These are phyloP conservation scores for Patella vulgata DNA, from an alignment of 1,140 invertebrate species.

Conservation along the genomic window DNA sequence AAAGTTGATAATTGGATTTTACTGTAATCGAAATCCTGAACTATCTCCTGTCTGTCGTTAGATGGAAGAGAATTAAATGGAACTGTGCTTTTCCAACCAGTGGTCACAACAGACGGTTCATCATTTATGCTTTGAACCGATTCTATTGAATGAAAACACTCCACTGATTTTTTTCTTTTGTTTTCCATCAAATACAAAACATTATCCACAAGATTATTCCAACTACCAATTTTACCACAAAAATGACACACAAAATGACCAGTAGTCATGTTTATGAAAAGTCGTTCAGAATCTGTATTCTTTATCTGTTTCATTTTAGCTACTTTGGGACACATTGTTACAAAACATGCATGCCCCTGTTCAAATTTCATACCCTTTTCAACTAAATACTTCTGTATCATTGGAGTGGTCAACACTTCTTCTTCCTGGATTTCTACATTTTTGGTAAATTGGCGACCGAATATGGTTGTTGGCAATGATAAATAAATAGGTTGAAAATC, in stretches of 20 bases:
- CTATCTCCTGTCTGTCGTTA: not conserved
- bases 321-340: slow-evolving; percentile 71
- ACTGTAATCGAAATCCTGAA: slow-evolving; percentile 7
- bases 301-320: slow-evolving; percentile 31
- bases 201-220: slow-evolving; percentile 21
- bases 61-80: not conserved
- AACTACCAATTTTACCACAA: slow-evolving; percentile 16
- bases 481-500: too few species aligned
- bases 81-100: not conserved
- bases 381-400: slow-evolving; percentile 23
- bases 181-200: not conserved
- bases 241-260: slow-evolving; percentile 21
- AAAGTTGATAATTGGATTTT: not conserved
- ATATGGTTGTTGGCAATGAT: too few species aligned
- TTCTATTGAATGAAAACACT: not conserved
- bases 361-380: slow-evolving; percentile 32
- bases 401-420: slow-evolving; percentile 3
- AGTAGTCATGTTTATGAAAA: slow-evolving; percentile 12
- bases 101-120: too few species aligned
- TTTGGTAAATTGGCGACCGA: slow-evolving; percentile 14
- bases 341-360: slow-evolving; percentile 73
- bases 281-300: not conserved
- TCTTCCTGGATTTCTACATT: slow-evolving; percentile 13
- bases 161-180: not conserved
- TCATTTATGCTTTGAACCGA: not conserved